A percentile compares a stretch with the other conserved stretches of the same genome.
Conservation (phyloP, 2,888 invertebrate species). For the Cheilosia urbana region DNA sequence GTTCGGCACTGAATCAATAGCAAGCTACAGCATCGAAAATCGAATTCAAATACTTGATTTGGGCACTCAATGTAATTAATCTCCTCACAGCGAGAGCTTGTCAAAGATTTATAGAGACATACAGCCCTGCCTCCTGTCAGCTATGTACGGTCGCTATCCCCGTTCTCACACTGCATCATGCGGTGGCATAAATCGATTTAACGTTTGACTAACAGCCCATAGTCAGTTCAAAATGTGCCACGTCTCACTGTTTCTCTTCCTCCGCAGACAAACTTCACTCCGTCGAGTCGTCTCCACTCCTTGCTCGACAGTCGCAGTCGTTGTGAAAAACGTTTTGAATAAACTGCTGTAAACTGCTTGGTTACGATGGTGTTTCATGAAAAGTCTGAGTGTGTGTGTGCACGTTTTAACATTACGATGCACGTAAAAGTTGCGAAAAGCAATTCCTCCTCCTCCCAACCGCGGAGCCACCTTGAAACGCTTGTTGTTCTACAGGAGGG, state of each 20-base stretch:
- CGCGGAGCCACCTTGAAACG: constrained; percentile 1
- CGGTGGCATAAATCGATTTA: constrained; percentile 55
- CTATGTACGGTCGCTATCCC: too few relatives aligned
- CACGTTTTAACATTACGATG: constrained; percentile 14
- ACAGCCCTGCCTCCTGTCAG: too few relatives aligned
- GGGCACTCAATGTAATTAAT: constrained; percentile 43
- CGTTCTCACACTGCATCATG: constrained; percentile 18
- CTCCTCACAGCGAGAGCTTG: constrained; percentile 15
- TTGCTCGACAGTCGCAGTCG: background rate
- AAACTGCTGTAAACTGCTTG: constrained; percentile 54
- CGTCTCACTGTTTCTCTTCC: constrained; percentile 18
- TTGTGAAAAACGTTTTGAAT: constrained; percentile 49
- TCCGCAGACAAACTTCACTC: constrained; percentile 2
- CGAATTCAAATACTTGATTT: constrained; percentile 29
- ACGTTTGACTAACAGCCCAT: constrained; percentile 56
- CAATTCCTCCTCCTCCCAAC: background rate
- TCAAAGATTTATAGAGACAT: background rate
- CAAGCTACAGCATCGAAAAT: background rate
- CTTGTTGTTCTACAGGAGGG: constrained; percentile 39
- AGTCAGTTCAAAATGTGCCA: constrained; percentile 35
- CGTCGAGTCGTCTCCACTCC: background rate
- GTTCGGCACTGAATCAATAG: background rate
- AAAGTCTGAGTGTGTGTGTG: constrained; percentile 13
- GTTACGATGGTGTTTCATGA: constrained; percentile 26
- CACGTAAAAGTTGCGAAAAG: constrained; percentile 41